phyloP scores from a whole-genome alignment of 2,888 invertebrate species.

The Anoncus sp. region DNA sequence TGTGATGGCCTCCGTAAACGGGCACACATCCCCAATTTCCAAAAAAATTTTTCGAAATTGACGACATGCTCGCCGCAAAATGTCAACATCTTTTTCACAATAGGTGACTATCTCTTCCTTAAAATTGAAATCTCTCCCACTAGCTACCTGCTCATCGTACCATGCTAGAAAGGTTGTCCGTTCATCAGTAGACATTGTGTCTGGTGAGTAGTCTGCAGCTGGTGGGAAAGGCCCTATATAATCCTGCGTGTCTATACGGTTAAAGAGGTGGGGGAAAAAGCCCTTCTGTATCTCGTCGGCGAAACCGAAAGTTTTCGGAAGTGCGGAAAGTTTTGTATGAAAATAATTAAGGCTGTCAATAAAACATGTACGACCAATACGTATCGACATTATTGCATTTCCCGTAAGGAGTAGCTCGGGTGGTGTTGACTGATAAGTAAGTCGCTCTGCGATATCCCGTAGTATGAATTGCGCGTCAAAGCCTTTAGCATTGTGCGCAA shows the following conservation, averaged over 20 bases:
- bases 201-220: neutral
- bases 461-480: too few relatives aligned
- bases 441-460: neutral
- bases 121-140: too few relatives aligned
- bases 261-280: too few relatives aligned
- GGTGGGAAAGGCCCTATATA: neutral
- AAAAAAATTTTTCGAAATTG: neutral
- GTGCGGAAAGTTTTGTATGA: neutral
- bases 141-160: neutral
- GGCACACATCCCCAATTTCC: too few relatives aligned
- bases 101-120: neutral
- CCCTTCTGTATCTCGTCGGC: too few relatives aligned
- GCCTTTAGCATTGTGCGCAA: too few relatives aligned
- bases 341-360: neutral
- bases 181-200: too few relatives aligned
- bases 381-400: neutral
- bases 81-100: slow-evolving; percentile 1
- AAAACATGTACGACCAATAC: neutral
- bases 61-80: too few relatives aligned
- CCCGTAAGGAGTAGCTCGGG: neutral
- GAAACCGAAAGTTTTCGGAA: too few relatives aligned
- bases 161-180: neutral
- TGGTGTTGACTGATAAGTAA: neutral
- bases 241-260: neutral
- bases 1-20: too few relatives aligned